phyloP scores from a whole-genome alignment of 53 echinoderm and acorn worm genomes.

The Stichopus horrens region DNA sequence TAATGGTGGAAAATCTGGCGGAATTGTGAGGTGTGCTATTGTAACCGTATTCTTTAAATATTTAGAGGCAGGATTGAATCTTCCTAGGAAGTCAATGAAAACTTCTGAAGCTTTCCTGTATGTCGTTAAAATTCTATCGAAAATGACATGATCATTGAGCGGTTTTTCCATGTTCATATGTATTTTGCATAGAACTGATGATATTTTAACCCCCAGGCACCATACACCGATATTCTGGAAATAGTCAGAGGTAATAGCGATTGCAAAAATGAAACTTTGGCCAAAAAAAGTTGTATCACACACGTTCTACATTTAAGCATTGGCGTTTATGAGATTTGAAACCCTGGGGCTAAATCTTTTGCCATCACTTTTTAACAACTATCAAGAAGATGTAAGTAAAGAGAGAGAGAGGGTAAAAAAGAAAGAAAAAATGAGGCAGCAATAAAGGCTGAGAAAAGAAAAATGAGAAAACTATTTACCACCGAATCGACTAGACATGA shows the following conservation, averaged over 20 bases:
- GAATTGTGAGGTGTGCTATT: background rate
- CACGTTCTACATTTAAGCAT: conserved; percentile 11
- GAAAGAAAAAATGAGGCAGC: too few species aligned
- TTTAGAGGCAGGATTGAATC: too few species aligned
- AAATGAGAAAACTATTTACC: too few species aligned
- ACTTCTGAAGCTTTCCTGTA: too few species aligned
- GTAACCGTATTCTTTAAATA: too few species aligned
- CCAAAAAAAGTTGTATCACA: background rate
- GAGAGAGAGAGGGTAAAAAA: background rate
- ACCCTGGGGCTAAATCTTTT: background rate
- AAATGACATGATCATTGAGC: too few species aligned
- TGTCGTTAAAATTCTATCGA: too few species aligned
- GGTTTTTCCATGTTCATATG: background rate
- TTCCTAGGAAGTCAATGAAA: too few species aligned
- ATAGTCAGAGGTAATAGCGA: conserved; percentile 7
- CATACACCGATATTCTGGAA: background rate
- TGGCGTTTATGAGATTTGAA: conserved; percentile 10
- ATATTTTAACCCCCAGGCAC: background rate
- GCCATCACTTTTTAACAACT: conserved; percentile 1
- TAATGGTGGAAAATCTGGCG: background rate
- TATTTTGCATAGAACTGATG: background rate
- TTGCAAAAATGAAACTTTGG: background rate
- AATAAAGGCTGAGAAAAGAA: too few species aligned
- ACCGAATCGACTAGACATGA: too few species aligned
- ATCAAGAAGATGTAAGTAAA: background rate